Evolutionary conservation across 2,113 vertebrate genomes (phyloP).

Genomic region (Cyphomyrus discorhynchus): DNA sequence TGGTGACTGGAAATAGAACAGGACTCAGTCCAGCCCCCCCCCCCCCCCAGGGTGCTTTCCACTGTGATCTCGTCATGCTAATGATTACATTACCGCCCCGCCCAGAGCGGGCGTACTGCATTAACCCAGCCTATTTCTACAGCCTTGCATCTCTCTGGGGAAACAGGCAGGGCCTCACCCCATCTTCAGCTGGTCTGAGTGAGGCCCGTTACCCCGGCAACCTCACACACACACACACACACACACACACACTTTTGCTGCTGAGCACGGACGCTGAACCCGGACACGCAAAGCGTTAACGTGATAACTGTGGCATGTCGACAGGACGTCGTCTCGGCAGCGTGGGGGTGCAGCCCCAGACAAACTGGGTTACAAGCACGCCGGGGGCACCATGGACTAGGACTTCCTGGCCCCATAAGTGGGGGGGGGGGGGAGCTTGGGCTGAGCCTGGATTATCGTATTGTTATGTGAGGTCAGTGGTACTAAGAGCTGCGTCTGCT

Average conservation of each 20-base stretch:
- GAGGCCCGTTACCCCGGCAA: neutral
- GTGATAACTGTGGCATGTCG: neutral
- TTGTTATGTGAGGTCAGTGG: slow-evolving; percentile 53
- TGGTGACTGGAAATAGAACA: slow-evolving; percentile 50
- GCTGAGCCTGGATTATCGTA: slow-evolving; percentile 53
- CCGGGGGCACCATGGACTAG: slow-evolving; percentile 36
- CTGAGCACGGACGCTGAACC: neutral
- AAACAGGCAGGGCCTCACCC: neutral
- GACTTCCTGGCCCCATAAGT: slow-evolving; percentile 5
- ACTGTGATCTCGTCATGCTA: neutral
- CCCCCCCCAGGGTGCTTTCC: neutral
- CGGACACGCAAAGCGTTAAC: neutral
- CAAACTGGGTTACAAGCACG: slow-evolving; percentile 58
- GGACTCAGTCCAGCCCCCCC: slow-evolving; percentile 44
- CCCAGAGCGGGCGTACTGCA: neutral
- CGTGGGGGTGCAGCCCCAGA: slow-evolving; percentile 25
- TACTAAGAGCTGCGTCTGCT: slow-evolving; percentile 45
- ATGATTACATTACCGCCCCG: neutral
- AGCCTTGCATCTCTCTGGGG: neutral
- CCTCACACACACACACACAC: neutral
- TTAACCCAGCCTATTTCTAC: neutral
- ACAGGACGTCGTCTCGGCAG: slow-evolving; percentile 2
- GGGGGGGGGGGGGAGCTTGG: slow-evolving; percentile 17
- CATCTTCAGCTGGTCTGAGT: neutral
- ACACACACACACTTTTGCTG: neutral